A percentile compares a stretch with the other conserved stretches of the same genome.
phyloP scores from a whole-genome alignment of 2,113 vertebrate species.

The Procapra przewalskii region DNA sequence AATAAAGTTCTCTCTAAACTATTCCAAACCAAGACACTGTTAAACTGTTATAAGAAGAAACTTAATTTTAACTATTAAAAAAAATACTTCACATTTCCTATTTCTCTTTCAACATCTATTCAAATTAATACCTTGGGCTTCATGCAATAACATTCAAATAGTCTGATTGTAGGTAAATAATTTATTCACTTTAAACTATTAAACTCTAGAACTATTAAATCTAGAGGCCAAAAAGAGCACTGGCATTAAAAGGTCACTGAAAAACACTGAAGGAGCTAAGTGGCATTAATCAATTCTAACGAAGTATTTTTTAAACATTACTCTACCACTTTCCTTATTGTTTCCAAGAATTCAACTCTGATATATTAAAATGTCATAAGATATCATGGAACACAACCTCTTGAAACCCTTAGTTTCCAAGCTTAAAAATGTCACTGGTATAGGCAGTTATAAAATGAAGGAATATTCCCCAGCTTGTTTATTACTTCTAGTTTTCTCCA shows the following conservation, averaged over 20 bases:
- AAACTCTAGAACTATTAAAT: neutral
- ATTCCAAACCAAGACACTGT: neutral
- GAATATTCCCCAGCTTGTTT: neutral
- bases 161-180: neutral
- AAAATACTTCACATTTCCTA: neutral
- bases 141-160: neutral
- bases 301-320: neutral
- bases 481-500: neutral
- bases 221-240: neutral
- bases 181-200: neutral
- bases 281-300: neutral
- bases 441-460: neutral
- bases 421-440: neutral
- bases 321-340: neutral
- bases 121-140: neutral
- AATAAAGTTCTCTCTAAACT: neutral
- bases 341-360: conserved; percentile 9
- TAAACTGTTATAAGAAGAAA: neutral
- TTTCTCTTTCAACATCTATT: neutral
- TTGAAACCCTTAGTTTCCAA: neutral
- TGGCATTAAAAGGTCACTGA: neutral
- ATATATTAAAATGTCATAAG: neutral
- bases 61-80: neutral
- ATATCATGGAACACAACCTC: neutral
- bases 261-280: neutral